Evolutionary conservation across 2,888 invertebrate species (phyloP).

Genomic region (Microplitis deprimator): DNA sequence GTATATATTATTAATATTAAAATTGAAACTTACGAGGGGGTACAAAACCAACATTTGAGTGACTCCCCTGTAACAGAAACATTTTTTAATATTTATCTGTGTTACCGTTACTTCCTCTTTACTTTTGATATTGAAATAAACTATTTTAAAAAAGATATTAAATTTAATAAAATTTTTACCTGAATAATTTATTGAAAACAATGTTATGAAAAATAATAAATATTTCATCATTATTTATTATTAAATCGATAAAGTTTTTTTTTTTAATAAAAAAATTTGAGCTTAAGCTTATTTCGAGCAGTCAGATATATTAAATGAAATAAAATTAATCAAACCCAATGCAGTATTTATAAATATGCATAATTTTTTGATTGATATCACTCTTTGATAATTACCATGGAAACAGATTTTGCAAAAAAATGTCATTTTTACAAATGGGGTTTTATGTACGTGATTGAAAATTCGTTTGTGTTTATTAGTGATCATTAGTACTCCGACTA

Average conservation of each 20-base stretch:
- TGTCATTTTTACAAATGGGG: too few species aligned
- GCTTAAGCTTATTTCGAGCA: neutral
- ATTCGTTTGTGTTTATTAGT: too few species aligned
- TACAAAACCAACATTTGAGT: neutral
- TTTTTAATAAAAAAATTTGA: too few species aligned
- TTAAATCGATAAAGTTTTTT: neutral
- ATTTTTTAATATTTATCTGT: neutral
- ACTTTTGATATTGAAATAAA: too few species aligned
- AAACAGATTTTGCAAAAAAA: too few species aligned
- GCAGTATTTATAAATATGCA: neutral
- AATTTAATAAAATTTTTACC: too few species aligned
- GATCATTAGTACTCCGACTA: too few species aligned
- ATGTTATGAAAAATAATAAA: too few species aligned
- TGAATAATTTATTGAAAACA: too few species aligned
- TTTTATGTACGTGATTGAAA: too few species aligned
- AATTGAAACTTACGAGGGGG: neutral
- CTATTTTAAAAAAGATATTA: too few species aligned
- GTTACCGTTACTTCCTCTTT: too few species aligned
- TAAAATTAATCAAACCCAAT: neutral
- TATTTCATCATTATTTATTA: neutral
- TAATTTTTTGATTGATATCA: neutral
- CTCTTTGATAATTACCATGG: neutral
- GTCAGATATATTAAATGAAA: neutral
- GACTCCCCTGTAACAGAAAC: neutral
- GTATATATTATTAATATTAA: neutral